These are phyloP conservation scores for Drosophila ogumai DNA, from an alignment of 1,140 invertebrate genomes.

Conservation along the genomic window DNA sequence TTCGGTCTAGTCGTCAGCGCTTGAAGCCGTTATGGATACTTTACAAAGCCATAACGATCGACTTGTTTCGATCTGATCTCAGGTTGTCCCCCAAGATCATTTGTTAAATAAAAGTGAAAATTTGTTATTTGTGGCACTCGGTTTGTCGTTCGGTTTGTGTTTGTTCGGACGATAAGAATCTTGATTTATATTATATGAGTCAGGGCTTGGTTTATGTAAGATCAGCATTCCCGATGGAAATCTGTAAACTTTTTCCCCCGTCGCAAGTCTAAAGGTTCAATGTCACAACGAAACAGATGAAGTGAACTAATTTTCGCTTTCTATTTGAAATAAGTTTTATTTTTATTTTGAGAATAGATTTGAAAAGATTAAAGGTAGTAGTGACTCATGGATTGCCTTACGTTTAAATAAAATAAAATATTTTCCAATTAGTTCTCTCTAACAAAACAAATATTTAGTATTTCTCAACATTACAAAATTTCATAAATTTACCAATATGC, in stretches of 20 bases:
- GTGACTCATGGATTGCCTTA: too few relatives aligned
- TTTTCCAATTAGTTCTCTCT: too few relatives aligned
- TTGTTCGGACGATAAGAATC: conserved; percentile 47
- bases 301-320: conserved; percentile 1
- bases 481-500: background rate
- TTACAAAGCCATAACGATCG: conserved; percentile 47
- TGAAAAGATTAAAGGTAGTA: background rate
- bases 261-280: conserved; percentile 5
- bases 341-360: background rate
- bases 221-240: conserved; percentile 22
- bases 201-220: conserved; percentile 30
- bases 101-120: conserved; percentile 78
- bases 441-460: background rate
- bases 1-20: conserved; percentile 48
- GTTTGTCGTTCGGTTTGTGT: conserved; percentile 24
- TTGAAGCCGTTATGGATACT: conserved; percentile 56
- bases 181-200: conserved; percentile 58
- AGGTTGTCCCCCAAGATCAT: conserved; percentile 36
- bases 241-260: conserved; percentile 8
- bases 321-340: background rate
- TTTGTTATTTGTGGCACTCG: conserved; percentile 64
- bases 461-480: background rate
- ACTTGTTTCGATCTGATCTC: conserved; percentile 19
- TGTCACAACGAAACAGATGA: background rate
- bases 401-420: too few relatives aligned